Base-by-base conservation (phyloP, 2,888 invertebrate species). In the Hofmannophila pseudospretella region DNA sequence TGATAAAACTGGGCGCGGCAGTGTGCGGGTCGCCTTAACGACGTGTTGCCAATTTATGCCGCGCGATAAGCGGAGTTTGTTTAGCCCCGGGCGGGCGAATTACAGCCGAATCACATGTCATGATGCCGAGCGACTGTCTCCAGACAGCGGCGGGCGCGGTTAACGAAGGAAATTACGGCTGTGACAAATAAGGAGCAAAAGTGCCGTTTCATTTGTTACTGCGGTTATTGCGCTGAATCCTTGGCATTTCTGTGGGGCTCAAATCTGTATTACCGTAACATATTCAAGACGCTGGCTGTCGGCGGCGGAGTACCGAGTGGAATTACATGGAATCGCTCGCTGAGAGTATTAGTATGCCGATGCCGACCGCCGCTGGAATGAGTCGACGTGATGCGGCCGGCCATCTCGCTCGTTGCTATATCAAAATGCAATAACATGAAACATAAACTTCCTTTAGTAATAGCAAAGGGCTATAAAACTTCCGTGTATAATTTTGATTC, bases 11-110 rank as follows among this genome's bases (percentile, higher is more conserved):
- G 50, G 32, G 51, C 55, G 62, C 62, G 65, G 67, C 67, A 65
- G 67, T 65, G 68, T 66, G 73, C 70, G 77, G 76, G 64, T 63
- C 76, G 78, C 80, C 81, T 84, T 85, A 77, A 85, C 85, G 85
- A 84, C 75, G 79, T 80, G 85, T 79, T 76, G 84, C 82, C 84
- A 85, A 86, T 84, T 85, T 86, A 84, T 85, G 74, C 76, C 63
- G 61, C 59, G 71, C 80, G 85, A 86, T 86, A 86, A 85, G 82
- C 84, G 64, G 69, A 80, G 75, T 79, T 81, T 79, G 81, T 82
- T 81, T 79, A 70, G 76, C 77, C 70, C 64, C 61, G 62, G 71
- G 72, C 68, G 67, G 63, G 67, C 67, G 70, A 70, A 70, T 76
- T 72, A 74, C 68, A 64, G 66, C 54, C 60, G 69, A 73, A 69